These are phyloP conservation scores for Neolamprologus ventralis DNA, from an alignment of 2,113 vertebrate genomes.

Conservation along the genomic window DNA sequence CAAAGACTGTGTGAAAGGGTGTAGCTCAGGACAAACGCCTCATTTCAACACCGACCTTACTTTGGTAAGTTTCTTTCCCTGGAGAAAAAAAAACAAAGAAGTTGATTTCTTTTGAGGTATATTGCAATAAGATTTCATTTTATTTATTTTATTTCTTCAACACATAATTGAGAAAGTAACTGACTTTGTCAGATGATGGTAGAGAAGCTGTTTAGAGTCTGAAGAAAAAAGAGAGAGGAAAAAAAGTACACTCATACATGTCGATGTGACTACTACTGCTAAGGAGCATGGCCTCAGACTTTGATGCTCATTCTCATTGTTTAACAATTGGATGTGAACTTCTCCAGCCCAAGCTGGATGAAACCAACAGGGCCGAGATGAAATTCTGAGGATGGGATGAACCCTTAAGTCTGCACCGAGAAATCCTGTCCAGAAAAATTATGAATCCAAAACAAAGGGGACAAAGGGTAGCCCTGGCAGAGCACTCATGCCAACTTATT, in stretches of 20 bases:
- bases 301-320: background rate
- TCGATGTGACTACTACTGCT: background rate
- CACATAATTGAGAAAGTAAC: background rate
- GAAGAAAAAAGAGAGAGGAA: background rate
- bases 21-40: background rate
- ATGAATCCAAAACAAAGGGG: background rate
- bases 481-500: background rate
- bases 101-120: background rate
- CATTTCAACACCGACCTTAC: constrained; percentile 44
- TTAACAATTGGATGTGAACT: background rate
- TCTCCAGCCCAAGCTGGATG: background rate
- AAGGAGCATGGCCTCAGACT: background rate
- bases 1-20: background rate
- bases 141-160: background rate
- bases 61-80: constrained; percentile 49
- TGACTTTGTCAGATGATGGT: constrained; percentile 46
- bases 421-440: background rate
- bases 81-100: background rate
- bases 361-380: background rate
- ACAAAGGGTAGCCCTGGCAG: background rate
- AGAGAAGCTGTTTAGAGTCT: constrained; percentile 47
- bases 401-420: background rate
- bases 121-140: background rate
- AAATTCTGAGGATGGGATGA: background rate
- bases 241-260: background rate